These are phyloP conservation scores for Alectura lathami DNA, from an alignment of 2,113 vertebrate genomes.

Conservation along the genomic window DNA sequence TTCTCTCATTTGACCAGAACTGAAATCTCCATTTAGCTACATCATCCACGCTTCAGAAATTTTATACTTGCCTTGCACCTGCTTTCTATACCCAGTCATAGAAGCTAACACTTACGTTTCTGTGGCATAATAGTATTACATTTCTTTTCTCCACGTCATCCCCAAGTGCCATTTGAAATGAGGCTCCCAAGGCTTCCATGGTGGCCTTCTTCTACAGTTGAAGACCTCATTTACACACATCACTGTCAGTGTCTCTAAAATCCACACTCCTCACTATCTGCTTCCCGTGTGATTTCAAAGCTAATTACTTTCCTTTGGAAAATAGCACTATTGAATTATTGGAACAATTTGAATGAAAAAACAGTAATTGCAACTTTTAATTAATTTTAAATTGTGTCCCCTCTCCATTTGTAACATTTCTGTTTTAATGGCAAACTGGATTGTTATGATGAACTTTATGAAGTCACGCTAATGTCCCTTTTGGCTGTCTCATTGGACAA, in stretches of 20 bases:
- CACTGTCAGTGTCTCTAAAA: background rate
- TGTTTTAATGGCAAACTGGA: background rate
- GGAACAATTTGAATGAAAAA: background rate
- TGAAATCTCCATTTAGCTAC: background rate
- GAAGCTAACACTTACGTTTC: background rate
- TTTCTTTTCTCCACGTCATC: background rate
- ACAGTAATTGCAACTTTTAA: background rate
- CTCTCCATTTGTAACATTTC: background rate
- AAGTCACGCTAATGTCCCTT: background rate
- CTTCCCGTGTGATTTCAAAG: background rate
- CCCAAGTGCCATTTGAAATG: background rate
- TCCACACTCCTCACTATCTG: background rate
- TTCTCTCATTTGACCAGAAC: background rate
- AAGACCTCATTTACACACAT: background rate
- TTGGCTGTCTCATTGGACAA: background rate
- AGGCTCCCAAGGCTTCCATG: background rate
- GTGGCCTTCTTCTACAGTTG: background rate
- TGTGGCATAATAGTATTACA: background rate
- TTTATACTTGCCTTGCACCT: background rate
- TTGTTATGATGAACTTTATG: background rate
- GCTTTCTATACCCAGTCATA: background rate
- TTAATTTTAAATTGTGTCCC: background rate
- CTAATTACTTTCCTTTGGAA: background rate
- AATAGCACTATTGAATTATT: background rate
- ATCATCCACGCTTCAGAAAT: background rate